A percentile compares a stretch with the other conserved stretches of the same genome.
phyloP scores from a whole-genome alignment of 2,113 vertebrate genomes.

The Chitala chitala region DNA sequence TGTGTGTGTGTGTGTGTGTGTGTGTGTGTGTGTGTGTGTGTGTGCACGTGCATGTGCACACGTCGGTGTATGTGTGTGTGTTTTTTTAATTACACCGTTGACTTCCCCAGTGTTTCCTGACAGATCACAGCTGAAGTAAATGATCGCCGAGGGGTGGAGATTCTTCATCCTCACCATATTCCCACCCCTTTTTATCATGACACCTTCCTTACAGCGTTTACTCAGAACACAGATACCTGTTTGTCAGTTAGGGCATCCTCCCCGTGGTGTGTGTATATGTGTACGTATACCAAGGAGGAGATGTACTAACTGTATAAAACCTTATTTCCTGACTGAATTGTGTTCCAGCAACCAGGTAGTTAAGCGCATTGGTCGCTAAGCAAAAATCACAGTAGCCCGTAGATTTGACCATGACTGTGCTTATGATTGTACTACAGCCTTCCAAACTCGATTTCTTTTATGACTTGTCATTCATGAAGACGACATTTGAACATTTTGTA shows the following conservation, averaged over 20 bases:
- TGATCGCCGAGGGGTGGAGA: not conserved
- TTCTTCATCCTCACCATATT: not conserved
- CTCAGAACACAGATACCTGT: not conserved
- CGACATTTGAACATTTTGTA: no score
- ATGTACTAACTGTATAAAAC: not conserved
- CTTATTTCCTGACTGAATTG: no score
- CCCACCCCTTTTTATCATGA: not conserved
- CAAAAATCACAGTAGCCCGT: no score
- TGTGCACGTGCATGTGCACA: not conserved
- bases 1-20: constrained; percentile 3
- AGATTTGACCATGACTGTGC: no score
- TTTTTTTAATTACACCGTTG: not conserved
- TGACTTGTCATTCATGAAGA: no score
- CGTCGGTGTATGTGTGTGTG: not conserved
- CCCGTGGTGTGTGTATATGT: no score
- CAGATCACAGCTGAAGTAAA: constrained; percentile 10
- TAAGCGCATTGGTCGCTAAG: no score
- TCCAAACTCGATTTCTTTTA: no score
- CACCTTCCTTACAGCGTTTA: not conserved
- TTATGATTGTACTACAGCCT: no score
- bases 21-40: not conserved
- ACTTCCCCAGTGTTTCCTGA: not conserved
- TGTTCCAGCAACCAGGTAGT: no score
- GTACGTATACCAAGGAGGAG: not conserved
- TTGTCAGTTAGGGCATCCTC: not conserved